phyloP scores from a whole-genome alignment of 2,888 invertebrate species.

The Torymus aiolomorphi region DNA sequence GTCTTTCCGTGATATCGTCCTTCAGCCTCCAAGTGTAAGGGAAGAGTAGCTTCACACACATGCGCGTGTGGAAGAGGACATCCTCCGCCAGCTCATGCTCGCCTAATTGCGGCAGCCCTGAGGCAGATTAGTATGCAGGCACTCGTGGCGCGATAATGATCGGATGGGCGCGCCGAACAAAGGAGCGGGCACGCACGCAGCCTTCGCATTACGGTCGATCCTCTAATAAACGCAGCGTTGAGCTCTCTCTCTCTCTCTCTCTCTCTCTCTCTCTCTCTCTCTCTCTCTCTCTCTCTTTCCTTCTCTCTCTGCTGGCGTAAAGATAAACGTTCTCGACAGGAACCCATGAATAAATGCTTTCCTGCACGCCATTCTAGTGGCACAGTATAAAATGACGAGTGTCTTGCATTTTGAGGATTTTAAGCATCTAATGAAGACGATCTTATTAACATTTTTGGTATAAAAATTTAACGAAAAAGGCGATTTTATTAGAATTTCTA shows the following conservation, averaged over 20 bases:
- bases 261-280: too few species aligned
- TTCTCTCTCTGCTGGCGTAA: slow-evolving; percentile 54
- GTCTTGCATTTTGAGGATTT: too few species aligned
- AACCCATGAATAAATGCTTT: slow-evolving; percentile 63
- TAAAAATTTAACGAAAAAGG: too few species aligned
- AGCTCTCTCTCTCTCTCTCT: too few species aligned
- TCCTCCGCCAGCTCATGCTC: slow-evolving; percentile 66
- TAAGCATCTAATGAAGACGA: too few species aligned
- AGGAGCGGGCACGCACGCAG: background rate
- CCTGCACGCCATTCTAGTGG: slow-evolving; percentile 37
- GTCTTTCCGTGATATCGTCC: too few species aligned
- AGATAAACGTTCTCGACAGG: slow-evolving; percentile 71
- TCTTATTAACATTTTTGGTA: too few species aligned
- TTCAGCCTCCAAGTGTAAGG: background rate
- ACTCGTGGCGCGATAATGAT: slow-evolving; percentile 47
- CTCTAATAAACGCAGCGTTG: too few species aligned
- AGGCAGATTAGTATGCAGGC: slow-evolving; percentile 70
- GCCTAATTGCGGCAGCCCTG: slow-evolving; percentile 70
- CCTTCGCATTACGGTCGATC: too few species aligned
- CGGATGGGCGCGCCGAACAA: slow-evolving; percentile 46
- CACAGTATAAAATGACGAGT: background rate
- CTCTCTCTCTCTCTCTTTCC: too few species aligned
- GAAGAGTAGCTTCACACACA: background rate
- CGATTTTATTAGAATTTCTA: too few species aligned
- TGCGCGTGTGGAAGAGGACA: background rate